A percentile compares a stretch with the other conserved stretches of the same genome.
phyloP scores from a whole-genome alignment of 2,797 vertebrate species.

The Chloroceryle amazona region DNA sequence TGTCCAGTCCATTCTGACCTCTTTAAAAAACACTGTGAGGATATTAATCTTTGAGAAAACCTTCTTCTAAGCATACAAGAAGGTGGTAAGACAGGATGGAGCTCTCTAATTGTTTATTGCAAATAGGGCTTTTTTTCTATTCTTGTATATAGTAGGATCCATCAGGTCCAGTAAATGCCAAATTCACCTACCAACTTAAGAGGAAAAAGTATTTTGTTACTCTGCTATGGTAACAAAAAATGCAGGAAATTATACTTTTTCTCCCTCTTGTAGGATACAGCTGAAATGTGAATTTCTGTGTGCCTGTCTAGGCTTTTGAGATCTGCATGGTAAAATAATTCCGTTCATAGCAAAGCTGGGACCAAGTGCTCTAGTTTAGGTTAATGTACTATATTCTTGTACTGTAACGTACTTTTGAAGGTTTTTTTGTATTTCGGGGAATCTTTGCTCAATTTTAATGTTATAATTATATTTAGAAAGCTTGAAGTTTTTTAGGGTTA shows the following conservation, averaged over 20 bases:
- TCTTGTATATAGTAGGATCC: background rate
- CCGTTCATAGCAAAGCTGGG: background rate
- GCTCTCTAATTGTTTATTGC: background rate
- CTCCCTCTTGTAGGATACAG: background rate
- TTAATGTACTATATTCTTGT: background rate
- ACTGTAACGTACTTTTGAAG: background rate
- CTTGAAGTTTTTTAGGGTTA: background rate
- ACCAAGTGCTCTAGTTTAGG: background rate
- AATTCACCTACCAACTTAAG: background rate
- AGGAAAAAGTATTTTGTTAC: background rate
- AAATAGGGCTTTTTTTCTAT: background rate
- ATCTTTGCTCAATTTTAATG: background rate
- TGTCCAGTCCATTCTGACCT: background rate
- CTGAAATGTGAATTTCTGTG: background rate
- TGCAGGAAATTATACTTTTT: background rate
- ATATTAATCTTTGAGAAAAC: background rate
- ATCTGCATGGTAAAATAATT: background rate
- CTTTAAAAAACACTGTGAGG: background rate
- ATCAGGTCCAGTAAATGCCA: background rate
- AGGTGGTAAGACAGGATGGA: background rate
- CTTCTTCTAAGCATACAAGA: background rate
- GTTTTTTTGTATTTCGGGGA: background rate
- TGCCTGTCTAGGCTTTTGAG: background rate
- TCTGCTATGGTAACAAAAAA: background rate
- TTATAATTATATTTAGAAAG: background rate